phyloP scores from a whole-genome alignment of 2,888 invertebrate species.

The Elmis aenea region DNA sequence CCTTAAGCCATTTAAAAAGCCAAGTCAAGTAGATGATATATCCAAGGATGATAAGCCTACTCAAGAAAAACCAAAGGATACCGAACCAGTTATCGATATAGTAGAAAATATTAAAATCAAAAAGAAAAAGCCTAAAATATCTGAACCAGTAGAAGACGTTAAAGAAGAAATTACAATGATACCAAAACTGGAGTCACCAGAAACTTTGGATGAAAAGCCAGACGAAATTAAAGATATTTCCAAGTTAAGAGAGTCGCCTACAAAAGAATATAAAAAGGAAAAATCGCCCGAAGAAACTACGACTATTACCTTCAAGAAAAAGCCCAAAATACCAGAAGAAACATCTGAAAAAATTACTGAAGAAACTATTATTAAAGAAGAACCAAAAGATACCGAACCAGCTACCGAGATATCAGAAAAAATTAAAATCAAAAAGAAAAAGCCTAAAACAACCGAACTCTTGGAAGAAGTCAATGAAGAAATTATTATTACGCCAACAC shows the following conservation, averaged over 20 bases:
- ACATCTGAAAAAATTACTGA: neutral
- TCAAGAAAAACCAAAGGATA: constrained; percentile 34
- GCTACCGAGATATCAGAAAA: neutral
- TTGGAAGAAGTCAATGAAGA: neutral
- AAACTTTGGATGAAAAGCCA: constrained; percentile 42
- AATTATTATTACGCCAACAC: neutral
- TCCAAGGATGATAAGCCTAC: constrained; percentile 29
- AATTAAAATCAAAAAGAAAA: no score
- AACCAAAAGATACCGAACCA: no score
- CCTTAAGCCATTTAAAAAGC: constrained; percentile 37
- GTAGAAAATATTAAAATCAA: constrained; percentile 21
- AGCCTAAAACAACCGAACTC: neutral
- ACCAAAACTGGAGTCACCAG: constrained; percentile 27
- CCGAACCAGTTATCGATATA: constrained; percentile 14
- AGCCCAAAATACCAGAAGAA: neutral
- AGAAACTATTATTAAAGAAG: neutral
- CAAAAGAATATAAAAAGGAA: neutral
- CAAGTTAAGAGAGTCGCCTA: neutral
- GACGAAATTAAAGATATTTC: constrained; percentile 19
- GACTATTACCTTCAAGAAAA: neutral
- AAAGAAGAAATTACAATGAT: constrained; percentile 23
- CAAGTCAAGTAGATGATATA: constrained; percentile 34
- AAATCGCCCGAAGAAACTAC: neutral
- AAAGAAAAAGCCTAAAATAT: constrained; percentile 23
- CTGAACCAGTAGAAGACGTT: constrained; percentile 20